phyloP scores from a whole-genome alignment of 2,888 invertebrate genomes.

The Macrosiphum euphorbiae region DNA sequence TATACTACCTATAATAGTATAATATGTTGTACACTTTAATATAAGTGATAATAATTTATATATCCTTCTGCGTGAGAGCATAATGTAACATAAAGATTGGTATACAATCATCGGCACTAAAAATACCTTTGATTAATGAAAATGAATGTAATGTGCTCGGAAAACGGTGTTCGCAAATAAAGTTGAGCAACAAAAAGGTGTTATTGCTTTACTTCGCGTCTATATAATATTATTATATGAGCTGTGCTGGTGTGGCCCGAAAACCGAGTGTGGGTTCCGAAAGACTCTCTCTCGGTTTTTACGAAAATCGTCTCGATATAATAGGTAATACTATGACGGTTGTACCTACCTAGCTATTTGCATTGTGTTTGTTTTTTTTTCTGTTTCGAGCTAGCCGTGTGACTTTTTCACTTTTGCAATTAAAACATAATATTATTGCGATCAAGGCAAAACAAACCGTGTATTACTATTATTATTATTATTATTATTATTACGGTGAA shows the following conservation, averaged over 20 bases:
- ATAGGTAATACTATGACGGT: background rate
- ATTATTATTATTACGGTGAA: background rate
- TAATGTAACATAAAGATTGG: background rate
- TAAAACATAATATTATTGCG: background rate
- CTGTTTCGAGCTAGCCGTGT: background rate
- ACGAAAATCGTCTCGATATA: background rate
- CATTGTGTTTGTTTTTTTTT: background rate
- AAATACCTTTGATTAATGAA: background rate
- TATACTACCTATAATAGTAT: background rate
- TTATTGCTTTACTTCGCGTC: background rate
- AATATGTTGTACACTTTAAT: background rate
- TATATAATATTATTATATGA: background rate
- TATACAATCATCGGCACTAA: background rate
- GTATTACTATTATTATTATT: too few species aligned
- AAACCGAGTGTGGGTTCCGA: background rate
- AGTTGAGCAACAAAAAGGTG: background rate
- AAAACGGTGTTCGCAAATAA: background rate
- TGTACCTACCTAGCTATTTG: background rate
- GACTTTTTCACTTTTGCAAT: background rate
- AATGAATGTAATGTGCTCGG: background rate
- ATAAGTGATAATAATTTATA: background rate
- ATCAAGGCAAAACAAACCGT: background rate
- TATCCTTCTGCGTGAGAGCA: background rate
- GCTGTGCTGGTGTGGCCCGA: background rate
- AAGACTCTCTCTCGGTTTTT: background rate